Evolutionary conservation across 2,797 vertebrate species (phyloP), one percentile per base, ranked within the genome.

Genomic region (Argyrosomus regius): DNA sequence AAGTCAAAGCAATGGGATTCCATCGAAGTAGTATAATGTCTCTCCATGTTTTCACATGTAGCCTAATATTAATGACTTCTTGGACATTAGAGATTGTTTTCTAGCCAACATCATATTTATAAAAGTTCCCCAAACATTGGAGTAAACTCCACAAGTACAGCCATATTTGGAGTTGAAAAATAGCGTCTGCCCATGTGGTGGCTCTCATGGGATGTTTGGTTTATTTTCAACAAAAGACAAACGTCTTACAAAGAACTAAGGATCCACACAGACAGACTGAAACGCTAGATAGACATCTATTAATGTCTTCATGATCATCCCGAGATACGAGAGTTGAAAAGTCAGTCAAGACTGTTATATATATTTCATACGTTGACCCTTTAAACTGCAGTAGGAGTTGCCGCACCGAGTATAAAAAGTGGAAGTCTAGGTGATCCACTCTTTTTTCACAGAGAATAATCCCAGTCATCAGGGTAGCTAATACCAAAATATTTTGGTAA

Each of bases 181-280:
- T 6, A 46, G 43, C 4, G 24, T 49, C 13, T 22, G 22, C 16
- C 18, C 5, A 2, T 41, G 50, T 10, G 24, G 35, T 26, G 26
- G 14, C 18, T 52, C 69, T 26, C 9, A 3, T 41, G 48, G 22
- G 35, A n/a, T 6, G 1, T 61, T 1, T 41, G 22, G 17, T 60
- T 58, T 35, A 26, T 26, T 56, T 17, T 68, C 57, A 63, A 63
- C 58, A 62, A 45, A 14, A 39, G 22, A 65, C 11, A 72, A 49
- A 65, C 39, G 39, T 66, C 26, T 65, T 48, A 49, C 28, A 70
- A n/a, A 60, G 18, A 50, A 52, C 77, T 11, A 67, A 39, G 9
- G 35, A 28, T 20, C 17, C 35, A 46, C 13, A 54, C 3, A 7
- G 10, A 59, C 16, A 41, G n/a, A 4, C 39, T 35, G 17, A 70